phyloP scores from a whole-genome alignment of 2,113 vertebrate species.

The Eublepharis macularius region DNA sequence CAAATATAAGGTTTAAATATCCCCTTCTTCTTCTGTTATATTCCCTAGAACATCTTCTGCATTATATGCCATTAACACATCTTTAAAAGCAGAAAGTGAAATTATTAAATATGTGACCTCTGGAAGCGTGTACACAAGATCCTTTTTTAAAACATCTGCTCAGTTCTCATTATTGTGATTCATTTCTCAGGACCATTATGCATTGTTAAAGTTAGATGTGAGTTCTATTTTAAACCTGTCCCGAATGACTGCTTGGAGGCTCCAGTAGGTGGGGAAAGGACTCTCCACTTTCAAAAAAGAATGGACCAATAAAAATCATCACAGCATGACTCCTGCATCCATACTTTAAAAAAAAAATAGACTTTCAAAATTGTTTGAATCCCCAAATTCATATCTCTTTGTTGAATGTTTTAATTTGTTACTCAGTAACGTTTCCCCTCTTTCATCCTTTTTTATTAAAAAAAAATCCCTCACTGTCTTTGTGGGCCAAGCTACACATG shows the following conservation, averaged over 20 bases:
- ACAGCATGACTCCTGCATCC: background rate
- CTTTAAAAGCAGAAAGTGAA: background rate
- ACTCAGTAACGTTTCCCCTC: too few species aligned
- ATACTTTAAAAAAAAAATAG: too few species aligned
- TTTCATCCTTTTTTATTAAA: too few species aligned
- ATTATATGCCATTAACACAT: background rate
- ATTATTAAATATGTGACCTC: background rate
- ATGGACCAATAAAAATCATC: background rate
- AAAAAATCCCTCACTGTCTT: too few species aligned
- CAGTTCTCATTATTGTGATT: background rate
- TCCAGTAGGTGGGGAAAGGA: background rate
- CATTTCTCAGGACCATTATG: background rate
- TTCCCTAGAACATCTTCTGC: background rate
- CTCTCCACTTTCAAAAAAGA: background rate
- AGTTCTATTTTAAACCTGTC: background rate
- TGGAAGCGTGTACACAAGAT: background rate
- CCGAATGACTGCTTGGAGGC: background rate
- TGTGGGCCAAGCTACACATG: too few species aligned
- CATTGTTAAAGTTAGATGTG: background rate
- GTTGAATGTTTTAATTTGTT: too few species aligned
- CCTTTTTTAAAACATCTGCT: background rate
- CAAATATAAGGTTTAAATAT: background rate
- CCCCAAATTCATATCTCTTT: too few species aligned
- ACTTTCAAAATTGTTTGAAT: background rate
- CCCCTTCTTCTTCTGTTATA: background rate